These are phyloP conservation scores for Bungarus multicinctus DNA, from an alignment of 2,113 vertebrate genomes.

Conservation along the genomic window DNA sequence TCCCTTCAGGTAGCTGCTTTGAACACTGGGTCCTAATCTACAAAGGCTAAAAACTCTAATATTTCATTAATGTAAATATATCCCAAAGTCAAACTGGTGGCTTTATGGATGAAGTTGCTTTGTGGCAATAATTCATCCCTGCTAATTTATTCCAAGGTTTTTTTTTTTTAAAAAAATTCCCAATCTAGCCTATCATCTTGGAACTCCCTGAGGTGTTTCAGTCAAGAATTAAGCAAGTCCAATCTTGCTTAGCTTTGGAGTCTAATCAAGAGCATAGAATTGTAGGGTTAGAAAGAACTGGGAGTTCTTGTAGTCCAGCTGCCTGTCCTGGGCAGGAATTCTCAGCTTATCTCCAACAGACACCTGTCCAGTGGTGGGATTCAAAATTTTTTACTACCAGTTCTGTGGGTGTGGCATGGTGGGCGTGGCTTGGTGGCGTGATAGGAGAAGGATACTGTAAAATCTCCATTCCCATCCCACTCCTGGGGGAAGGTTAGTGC, in stretches of 20 bases:
- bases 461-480: too few relatives aligned
- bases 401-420: too few relatives aligned
- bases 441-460: too few relatives aligned
- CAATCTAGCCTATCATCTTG: not conserved
- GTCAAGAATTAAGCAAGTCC: not conserved
- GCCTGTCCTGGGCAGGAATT: not conserved
- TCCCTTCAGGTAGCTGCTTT: constrained; percentile 50
- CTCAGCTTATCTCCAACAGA: not conserved
- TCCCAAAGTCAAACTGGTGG: not conserved
- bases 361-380: not conserved
- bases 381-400: too few relatives aligned
- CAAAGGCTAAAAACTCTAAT: constrained; percentile 63
- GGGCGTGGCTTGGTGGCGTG: too few relatives aligned
- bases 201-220: not conserved
- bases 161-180: not conserved
- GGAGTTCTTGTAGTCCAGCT: not conserved
- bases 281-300: not conserved
- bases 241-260: not conserved
- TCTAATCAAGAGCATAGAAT: not conserved
- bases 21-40: constrained; percentile 58
- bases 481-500: too few relatives aligned
- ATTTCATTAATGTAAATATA: constrained; percentile 23
- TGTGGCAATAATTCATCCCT: not conserved
- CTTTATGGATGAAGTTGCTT: not conserved
- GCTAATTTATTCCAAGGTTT: not conserved